Evolutionary conservation across 2,113 vertebrate species (phyloP).

Genomic region (Noctilio leporinus): DNA sequence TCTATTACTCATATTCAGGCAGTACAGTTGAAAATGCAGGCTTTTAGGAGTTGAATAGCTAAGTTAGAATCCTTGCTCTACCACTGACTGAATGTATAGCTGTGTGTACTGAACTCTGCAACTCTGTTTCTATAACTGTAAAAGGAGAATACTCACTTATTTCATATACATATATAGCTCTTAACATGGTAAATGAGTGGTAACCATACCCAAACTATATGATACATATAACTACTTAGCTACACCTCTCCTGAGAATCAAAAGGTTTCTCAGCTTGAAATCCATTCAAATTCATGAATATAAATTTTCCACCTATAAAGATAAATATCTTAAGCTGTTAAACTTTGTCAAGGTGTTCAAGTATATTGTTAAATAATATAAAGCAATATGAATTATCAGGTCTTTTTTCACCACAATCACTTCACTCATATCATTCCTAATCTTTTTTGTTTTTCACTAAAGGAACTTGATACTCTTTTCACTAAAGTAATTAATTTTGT

Average conservation of each 20-base stretch:
- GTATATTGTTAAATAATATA: not conserved
- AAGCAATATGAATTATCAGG: constrained; percentile 4
- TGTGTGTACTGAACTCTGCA: not conserved
- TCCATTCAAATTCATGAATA: constrained; percentile 19
- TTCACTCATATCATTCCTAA: not conserved
- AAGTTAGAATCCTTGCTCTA: not conserved
- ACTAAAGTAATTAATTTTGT: not conserved
- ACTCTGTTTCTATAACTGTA: not conserved
- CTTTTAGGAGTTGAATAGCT: not conserved
- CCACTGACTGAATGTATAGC: not conserved
- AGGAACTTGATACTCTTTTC: constrained; percentile 7
- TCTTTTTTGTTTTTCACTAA: not conserved
- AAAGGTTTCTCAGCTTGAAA: constrained; percentile 14
- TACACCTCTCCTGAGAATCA: not conserved
- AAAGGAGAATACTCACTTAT: not conserved
- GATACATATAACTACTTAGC: not conserved
- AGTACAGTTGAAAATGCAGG: not conserved
- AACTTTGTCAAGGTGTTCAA: constrained; percentile 6
- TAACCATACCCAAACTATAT: not conserved
- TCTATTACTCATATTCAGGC: not conserved
- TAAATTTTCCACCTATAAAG: constrained; percentile 4
- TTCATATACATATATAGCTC: not conserved
- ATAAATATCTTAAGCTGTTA: constrained; percentile 14
- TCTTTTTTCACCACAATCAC: constrained; percentile 16
- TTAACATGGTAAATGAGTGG: not conserved